These are phyloP conservation scores for Apodemia hepburni DNA, from an alignment of 2,888 invertebrate genomes.

Conservation along the genomic window DNA sequence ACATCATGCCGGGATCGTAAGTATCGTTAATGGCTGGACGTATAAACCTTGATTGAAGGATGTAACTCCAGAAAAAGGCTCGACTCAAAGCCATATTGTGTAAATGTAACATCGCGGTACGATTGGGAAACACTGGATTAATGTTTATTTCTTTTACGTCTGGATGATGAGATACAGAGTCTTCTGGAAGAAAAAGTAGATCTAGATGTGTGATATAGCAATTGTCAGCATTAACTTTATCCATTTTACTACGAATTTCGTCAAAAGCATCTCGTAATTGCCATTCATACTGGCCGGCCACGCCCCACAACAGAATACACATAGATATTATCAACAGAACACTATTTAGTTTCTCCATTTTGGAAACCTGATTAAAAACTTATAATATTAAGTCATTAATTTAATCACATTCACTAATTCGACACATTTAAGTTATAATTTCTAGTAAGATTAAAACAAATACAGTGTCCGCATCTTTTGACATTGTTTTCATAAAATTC, in stretches of 20 bases:
- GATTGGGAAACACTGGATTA: conserved; percentile 96
- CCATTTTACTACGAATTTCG: conserved; percentile 90
- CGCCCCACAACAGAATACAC: conserved; percentile 78
- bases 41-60: conserved; percentile 93
- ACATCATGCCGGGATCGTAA: conserved; percentile 99
- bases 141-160: conserved; percentile 96
- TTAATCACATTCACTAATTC: neutral
- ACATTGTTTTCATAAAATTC: conserved; percentile 1
- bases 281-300: conserved; percentile 95
- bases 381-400: neutral
- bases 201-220: conserved; percentile 93
- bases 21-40: conserved; percentile 94
- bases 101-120: conserved; percentile 94
- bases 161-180: conserved; percentile 94
- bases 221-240: conserved; percentile 91
- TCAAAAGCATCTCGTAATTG: conserved; percentile 94
- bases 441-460: neutral
- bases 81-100: conserved; percentile 98
- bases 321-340: conserved; percentile 56
- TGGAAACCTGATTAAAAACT: conserved; percentile 25
- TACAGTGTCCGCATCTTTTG: neutral
- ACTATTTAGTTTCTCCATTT: conserved; percentile 58
- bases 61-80: conserved; percentile 97
- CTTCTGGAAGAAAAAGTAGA: conserved; percentile 91
- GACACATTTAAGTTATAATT: neutral